Evolutionary conservation across 2,113 vertebrate species (phyloP), one percentile per base, ranked within the genome.

Genomic region (Bettongia penicillata): DNA sequence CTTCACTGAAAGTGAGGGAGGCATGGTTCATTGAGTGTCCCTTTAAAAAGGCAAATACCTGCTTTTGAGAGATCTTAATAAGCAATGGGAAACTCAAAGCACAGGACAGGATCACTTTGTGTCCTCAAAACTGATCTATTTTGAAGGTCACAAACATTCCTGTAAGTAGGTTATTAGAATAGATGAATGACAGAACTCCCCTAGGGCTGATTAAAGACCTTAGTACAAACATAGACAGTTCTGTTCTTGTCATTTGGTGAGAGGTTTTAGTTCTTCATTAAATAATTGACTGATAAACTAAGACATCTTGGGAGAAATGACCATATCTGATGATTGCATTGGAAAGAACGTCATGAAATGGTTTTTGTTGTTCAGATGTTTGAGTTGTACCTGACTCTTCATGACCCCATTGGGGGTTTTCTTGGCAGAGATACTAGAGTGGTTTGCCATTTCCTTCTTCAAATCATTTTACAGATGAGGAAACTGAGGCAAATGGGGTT

Each of bases 31-130:
- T 90, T 94, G 49, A 96, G 51, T 51, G 37, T 52, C 89, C 47
- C 92, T 61, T 90, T 92, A 52, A 47, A 77, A 25, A 94, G 95
- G 89, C 91, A 93, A 96, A 92, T 91, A 51, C 89, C 51, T 91
- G 0, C 51, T 91, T 94, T 94, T 95, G 89, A 96, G 93, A 90
- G 53, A 23, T 93, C 37, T 77, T 51, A 8, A 2, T 14, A 43
- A 43, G 68, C n/a, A 16, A 22, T 51, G 77, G 90, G 91, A 91
- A 94, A 26, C 47, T 93, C n/a, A 3, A 2, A 89, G 84, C 37
- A 11, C 14, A 0, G 61, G 57, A 37, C 61, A 37, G 31, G 61
- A 61, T 37, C 31, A 8, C 68, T 77, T n/a, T 22, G 37, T 84
- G 68, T 43, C 68, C 68, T 84, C 68, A 43, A 23, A 84, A 84